Conservation (phyloP, 2,888 invertebrate species). For the Subacronicta megacephala region DNA sequence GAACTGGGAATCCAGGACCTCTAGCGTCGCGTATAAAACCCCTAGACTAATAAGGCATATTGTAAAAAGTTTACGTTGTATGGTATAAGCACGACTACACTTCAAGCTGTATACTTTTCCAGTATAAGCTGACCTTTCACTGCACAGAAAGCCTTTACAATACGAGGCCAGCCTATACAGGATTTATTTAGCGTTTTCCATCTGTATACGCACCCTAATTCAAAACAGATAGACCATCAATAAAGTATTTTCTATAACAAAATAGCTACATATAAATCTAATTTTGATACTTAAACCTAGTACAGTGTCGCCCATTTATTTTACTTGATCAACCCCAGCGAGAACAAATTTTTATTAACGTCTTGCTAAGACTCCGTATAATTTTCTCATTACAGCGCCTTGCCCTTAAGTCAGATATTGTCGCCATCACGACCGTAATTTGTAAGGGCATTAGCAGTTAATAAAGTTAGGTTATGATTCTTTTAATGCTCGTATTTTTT, state of each 20-base stretch:
- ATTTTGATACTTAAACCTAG: slow-evolving; percentile 42
- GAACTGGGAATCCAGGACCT: too few species aligned
- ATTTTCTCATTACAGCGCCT: slow-evolving; percentile 83
- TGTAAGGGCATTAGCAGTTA: slow-evolving; percentile 68
- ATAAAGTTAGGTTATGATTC: slow-evolving; percentile 61
- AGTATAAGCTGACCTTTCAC: too few species aligned
- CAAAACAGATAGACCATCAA: background rate
- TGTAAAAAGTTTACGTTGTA: too few species aligned
- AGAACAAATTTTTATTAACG: slow-evolving; percentile 87
- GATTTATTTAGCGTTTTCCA: too few species aligned
- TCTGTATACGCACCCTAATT: background rate
- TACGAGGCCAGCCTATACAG: too few species aligned
- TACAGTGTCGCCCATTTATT: slow-evolving; percentile 64
- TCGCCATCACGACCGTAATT: slow-evolving; percentile 71
- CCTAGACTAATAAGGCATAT: too few species aligned
- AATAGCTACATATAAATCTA: slow-evolving; percentile 35
- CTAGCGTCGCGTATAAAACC: too few species aligned
- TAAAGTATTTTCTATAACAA: background rate
- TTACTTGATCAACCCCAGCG: slow-evolving; percentile 70
- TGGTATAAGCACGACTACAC: too few species aligned
- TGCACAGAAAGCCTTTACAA: too few species aligned
- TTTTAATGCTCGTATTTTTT: slow-evolving; percentile 37
- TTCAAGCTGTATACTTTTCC: too few species aligned
- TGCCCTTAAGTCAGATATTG: slow-evolving; percentile 73
- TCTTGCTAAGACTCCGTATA: slow-evolving; percentile 83